Percentiles rank a stretch among this genome's conserved stretches.
These are phyloP conservation scores for Schlechtendalia chinensis DNA, from an alignment of 1,140 invertebrate genomes.

Conservation along the genomic window DNA sequence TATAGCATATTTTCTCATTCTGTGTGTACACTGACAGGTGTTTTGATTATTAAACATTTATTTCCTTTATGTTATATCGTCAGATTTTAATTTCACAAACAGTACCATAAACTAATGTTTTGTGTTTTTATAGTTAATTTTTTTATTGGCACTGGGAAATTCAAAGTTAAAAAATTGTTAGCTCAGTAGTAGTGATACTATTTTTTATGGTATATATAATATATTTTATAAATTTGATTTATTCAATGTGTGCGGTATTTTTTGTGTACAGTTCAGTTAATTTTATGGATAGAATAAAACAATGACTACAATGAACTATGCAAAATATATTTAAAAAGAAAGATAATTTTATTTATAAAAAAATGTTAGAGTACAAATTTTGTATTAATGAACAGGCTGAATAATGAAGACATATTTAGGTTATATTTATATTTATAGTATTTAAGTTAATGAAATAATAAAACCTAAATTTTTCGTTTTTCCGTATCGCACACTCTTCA, in stretches of 20 bases:
- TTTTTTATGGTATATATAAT: not conserved
- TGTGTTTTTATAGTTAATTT: not conserved
- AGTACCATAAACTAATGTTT: not conserved
- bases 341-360: not conserved
- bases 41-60: slow-evolving; percentile 24
- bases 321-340: not conserved
- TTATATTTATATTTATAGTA: not conserved
- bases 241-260: not conserved
- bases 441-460: not conserved
- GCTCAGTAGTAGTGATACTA: not conserved
- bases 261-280: not conserved
- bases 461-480: too few relatives aligned
- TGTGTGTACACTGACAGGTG: not conserved
- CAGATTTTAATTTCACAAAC: not conserved
- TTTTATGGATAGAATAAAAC: not conserved
- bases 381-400: not conserved
- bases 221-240: not conserved
- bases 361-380: not conserved
- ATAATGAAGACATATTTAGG: not conserved
- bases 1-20: not conserved
- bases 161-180: too few relatives aligned
- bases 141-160: not conserved
- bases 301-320: not conserved
- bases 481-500: too few relatives aligned
- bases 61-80: not conserved